Evolutionary conservation across 2,113 vertebrate species (phyloP).

Genomic region (Okapia johnstoni): DNA sequence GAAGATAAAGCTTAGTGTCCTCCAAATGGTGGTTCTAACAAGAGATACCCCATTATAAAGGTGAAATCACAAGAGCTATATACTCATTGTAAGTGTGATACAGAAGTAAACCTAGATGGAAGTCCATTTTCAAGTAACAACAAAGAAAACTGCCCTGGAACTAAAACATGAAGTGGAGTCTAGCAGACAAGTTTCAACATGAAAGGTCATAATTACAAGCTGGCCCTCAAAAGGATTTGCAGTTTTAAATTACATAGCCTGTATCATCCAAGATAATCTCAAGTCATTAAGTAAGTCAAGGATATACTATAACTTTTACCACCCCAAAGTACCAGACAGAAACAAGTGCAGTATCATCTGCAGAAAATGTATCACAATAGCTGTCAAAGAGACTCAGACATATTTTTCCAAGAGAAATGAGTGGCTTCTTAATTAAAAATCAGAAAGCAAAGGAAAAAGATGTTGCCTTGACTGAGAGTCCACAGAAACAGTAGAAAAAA

Average conservation of each 20-base stretch:
- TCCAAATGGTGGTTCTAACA: not conserved
- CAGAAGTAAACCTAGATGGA: not conserved
- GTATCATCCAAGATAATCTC: not conserved
- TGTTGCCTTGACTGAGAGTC: not conserved
- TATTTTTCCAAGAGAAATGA: not conserved
- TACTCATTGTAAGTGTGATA: not conserved
- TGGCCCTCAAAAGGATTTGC: not conserved
- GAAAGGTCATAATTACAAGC: not conserved
- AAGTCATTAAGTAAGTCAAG: not conserved
- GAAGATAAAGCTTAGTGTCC: not conserved
- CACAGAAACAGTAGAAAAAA: not conserved
- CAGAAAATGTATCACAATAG: not conserved
- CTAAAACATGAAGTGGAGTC: not conserved
- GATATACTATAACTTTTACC: not conserved
- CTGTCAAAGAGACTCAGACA: not conserved
- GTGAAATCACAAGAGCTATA: not conserved
- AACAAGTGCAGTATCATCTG: not conserved
- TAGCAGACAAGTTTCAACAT: not conserved
- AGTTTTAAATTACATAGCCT: not conserved
- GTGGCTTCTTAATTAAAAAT: not conserved
- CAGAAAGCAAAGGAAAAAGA: not conserved
- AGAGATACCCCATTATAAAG: not conserved
- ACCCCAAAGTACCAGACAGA: not conserved
- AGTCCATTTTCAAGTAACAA: not conserved
- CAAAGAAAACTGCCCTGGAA: not conserved